Conservation (phyloP, 2,113 vertebrate genomes). For the Phodopus roborovskii region DNA sequence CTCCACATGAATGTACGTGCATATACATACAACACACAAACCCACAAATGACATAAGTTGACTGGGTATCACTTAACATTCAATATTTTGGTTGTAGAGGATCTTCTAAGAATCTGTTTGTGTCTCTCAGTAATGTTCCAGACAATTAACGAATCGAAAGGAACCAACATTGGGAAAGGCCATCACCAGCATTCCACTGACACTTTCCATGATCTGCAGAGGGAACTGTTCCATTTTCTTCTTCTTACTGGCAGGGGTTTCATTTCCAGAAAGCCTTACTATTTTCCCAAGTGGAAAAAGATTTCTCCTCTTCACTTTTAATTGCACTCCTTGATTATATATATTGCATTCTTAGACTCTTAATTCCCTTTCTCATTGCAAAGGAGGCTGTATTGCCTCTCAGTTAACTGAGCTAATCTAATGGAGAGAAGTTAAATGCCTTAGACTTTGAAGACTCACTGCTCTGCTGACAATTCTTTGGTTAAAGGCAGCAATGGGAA, state of each 20-base stretch:
- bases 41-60: not conserved
- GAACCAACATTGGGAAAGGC: not conserved
- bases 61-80: not conserved
- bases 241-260: not conserved
- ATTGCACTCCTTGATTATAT: not conserved
- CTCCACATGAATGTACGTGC: not conserved
- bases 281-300: not conserved
- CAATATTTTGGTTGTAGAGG: not conserved
- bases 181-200: not conserved
- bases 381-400: conserved; percentile 17
- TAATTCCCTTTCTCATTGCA: conserved; percentile 49
- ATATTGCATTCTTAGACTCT: conserved; percentile 18
- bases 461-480: not conserved
- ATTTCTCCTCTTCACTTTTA: not conserved
- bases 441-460: not conserved
- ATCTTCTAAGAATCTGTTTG: conserved; percentile 11
- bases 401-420: conserved; percentile 37
- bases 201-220: not conserved
- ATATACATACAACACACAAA: not conserved
- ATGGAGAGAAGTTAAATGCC: conserved; percentile 2
- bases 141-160: conserved; percentile 20
- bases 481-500: conserved; percentile 6
- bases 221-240: not conserved
- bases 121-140: not conserved
- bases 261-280: not conserved